Evolutionary conservation across 2,113 vertebrate genomes (phyloP), one percentile per base, ranked within the genome.

Genomic region (Amia ocellicauda): DNA sequence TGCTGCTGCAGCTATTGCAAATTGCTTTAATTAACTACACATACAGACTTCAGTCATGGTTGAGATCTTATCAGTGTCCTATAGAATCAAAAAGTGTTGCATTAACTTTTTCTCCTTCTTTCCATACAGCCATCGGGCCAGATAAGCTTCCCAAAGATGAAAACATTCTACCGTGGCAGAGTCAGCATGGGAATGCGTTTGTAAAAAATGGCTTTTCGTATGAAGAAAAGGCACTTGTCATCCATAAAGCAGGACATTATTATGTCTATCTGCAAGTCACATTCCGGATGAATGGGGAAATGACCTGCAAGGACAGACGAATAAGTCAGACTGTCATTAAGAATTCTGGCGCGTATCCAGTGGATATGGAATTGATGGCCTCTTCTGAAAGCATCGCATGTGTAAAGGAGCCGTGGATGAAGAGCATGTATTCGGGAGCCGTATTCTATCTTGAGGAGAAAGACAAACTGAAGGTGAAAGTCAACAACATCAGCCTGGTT

Each of bases 221-320:
- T 3, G 80, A 71, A 74, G 84, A 87, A 60, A 83, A 70, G 31
- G 71, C 80, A 13, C 77, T 91, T 71, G 67, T 86, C 73, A 82
- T 91, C 50, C 87, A 86, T 0, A 74, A 80, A n/a, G 52, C 76
- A 0, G 89, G 88, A 65, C 82, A 83, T 54, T 91, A 91, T 67
- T 91, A 88, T 26, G 76, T 90, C 61, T 91, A 91, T 29, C 84
- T 87, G 1, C 88, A 91, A 78, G 78, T 91, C 73, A 86, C 87
- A 0, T 91, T 91, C 71, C 31, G 83, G 41, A 63, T 52, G 16
- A 42, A 51, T 1, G n/a, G 16, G 1, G 69, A 28, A 22, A 20
- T 0, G 31, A 14, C 0, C 0, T 71, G 31, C 4, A 74, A 62
- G 27, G 63, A 73, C 3, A 69, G 1, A 14, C 67, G 63, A 55